A percentile compares a stretch with the other conserved stretches of the same genome.
These are phyloP conservation scores for Stichopus chloronotus DNA, from an alignment of 35 echinoderm and acorn worm species.

Conservation along the genomic window DNA sequence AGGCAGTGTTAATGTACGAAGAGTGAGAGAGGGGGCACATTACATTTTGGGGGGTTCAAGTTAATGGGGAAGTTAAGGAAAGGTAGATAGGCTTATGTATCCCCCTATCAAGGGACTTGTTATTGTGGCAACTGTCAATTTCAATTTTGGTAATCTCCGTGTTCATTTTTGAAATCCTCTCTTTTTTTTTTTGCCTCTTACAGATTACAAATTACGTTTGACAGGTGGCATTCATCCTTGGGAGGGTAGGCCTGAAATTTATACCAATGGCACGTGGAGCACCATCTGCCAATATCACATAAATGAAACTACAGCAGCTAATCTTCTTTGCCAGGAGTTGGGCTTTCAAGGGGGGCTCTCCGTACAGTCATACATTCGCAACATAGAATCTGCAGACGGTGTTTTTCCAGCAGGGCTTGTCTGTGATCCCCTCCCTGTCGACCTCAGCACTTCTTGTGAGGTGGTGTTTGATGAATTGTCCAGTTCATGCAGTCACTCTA, in stretches of 20 bases:
- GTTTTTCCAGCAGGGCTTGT: neutral
- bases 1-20: no score
- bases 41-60: no score
- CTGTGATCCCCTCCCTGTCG: neutral
- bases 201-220: slow-evolving; percentile 30
- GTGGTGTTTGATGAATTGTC: neutral
- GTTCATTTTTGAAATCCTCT: neutral
- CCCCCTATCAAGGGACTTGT: no score
- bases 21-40: no score
- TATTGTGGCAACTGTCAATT: no score
- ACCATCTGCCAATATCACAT: neutral
- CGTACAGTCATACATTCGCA: slow-evolving; percentile 3
- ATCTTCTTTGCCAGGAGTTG: slow-evolving; percentile 5
- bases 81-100: no score
- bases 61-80: no score
- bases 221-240: slow-evolving; percentile 33
- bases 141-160: no score
- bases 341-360: slow-evolving; percentile 30
- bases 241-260: slow-evolving; percentile 23
- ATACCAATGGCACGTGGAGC: slow-evolving; percentile 5
- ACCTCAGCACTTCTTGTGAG: neutral
- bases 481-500: neutral
- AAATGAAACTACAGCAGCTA: neutral
- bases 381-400: neutral
- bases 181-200: neutral